phyloP scores from a whole-genome alignment of 2,888 invertebrate genomes.

The Apamea monoglypha region DNA sequence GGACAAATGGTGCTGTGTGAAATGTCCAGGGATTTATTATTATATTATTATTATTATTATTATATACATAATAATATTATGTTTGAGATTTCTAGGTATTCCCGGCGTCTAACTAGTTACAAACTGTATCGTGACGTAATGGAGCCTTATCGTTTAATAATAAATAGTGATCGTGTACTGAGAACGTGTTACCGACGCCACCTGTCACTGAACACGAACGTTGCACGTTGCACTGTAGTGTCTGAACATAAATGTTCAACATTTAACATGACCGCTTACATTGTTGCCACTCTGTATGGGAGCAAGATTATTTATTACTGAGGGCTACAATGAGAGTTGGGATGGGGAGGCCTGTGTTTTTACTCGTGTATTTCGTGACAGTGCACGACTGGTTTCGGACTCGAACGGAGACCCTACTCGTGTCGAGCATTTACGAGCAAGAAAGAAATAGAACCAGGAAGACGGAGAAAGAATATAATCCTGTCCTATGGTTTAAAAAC shows the following conservation, averaged over 20 bases:
- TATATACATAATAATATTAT: no score
- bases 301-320: slow-evolving; percentile 34
- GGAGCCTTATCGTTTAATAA: slow-evolving; percentile 49
- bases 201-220: slow-evolving; percentile 54
- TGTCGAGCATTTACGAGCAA: background rate
- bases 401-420: background rate
- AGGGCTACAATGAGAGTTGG: background rate
- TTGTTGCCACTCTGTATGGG: slow-evolving; percentile 15
- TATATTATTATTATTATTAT: no score
- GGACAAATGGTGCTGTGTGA: no score
- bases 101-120: background rate
- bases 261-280: slow-evolving; percentile 47
- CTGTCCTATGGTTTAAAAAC: background rate
- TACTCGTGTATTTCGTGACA: background rate
- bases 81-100: slow-evolving; percentile 8
- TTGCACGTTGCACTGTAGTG: slow-evolving; percentile 51
- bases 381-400: background rate
- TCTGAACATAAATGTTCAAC: slow-evolving; percentile 44
- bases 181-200: slow-evolving; percentile 47
- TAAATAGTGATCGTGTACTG: slow-evolving; percentile 43
- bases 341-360: background rate
- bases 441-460: background rate
- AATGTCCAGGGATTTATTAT: no score
- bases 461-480: background rate
- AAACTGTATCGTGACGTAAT: slow-evolving; percentile 7